Evolutionary conservation across 2,797 vertebrate species (phyloP), one percentile per base, ranked within the genome.

Genomic region (Oryzias sinensis): DNA sequence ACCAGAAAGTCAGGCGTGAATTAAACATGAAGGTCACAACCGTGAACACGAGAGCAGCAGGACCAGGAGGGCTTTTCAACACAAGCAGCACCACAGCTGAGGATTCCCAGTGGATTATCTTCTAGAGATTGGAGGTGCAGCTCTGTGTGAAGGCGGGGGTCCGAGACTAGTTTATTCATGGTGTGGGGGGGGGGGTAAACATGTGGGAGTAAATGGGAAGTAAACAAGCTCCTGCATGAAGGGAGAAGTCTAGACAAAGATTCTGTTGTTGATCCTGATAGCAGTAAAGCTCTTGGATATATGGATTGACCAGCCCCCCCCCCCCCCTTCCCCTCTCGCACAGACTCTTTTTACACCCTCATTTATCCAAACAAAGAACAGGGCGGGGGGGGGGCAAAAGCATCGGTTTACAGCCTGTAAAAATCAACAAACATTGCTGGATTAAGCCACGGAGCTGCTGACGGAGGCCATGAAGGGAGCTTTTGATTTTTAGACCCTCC

Each of bases 221-320:
- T 79, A 74, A 78, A 88, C 78, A 86, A 76, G 77, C 74, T 45
- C n/a, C 57, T 6, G n/a, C 50, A 62, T 22, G 51, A 54, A 22
- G 56, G 48, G 65, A 43, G 53, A 24, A 72, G 76, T 27, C 62
- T 43, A 87, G 87, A 91, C 90, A 91, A 89, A 86, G 87, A 85
- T 72, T 74, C 76, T 79, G 60, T 56, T 0, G 65, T 78, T 88
- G 89, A 91, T 88, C 88, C 80, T 60, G 65, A 80, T 69, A 67
- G 78, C 73, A 68, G 72, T 64, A 80, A 80, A 88, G 79, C 79
- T 65, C 70, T 53, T 72, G 59, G 49, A 61, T 59, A 70, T 71
- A 58, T 76, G 54, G 53, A 65, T 27, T 22, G 14, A 56, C 62
- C 33, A 57, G 56, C 47, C 37, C 33, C 45, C 62, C 68, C 75